Evolutionary conservation across 2,888 invertebrate species (phyloP).

Genomic region (Andrena praecox): DNA sequence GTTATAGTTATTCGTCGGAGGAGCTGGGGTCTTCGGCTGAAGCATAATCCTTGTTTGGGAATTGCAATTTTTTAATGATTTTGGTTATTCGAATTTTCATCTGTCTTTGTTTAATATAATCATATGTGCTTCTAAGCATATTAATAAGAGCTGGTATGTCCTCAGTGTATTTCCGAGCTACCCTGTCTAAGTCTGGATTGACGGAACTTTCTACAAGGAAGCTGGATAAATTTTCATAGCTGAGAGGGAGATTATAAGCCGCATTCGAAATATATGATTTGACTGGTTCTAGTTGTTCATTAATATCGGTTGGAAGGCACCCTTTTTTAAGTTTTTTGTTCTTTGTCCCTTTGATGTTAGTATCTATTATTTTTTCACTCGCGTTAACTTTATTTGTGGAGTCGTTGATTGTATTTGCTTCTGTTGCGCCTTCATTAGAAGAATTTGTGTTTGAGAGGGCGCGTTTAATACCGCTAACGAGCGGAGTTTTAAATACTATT

Average conservation of each 20-base stretch:
- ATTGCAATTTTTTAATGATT: not conserved
- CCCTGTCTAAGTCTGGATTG: not conserved
- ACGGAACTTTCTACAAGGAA: not conserved
- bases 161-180: not conserved
- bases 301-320: not conserved
- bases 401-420: not conserved
- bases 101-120: not conserved
- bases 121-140: not conserved
- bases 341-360: not conserved
- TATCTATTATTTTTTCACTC: not conserved
- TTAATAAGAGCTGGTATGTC: not conserved
- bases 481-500: not conserved
- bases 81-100: not conserved
- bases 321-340: not conserved
- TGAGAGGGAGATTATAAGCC: not conserved
- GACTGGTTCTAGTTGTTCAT: not conserved
- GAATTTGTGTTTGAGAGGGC: not conserved
- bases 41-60: not conserved
- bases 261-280: not conserved
- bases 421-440: not conserved
- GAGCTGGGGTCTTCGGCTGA: not conserved
- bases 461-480: not conserved
- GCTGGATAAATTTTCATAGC: not conserved
- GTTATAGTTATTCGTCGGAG: slow-evolving; percentile 2
- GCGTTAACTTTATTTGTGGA: not conserved